Percentiles rank a stretch among this genome's conserved stretches.
Evolutionary conservation across 2,113 vertebrate genomes (phyloP).

Genomic region (Holacanthus passer): DNA sequence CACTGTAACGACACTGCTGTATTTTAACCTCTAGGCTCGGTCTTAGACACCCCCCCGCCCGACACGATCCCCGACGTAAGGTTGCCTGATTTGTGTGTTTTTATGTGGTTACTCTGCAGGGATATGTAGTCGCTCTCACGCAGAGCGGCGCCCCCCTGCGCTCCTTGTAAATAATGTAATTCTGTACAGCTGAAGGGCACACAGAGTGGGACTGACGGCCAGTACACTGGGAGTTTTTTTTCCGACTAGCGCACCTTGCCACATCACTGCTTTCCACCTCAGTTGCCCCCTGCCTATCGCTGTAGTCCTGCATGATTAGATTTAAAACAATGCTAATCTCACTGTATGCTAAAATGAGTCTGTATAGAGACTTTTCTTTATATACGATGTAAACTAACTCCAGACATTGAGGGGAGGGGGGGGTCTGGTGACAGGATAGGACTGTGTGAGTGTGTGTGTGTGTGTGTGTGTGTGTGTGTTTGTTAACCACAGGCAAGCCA

Average conservation of each 20-base stretch:
- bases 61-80: conserved; percentile 42
- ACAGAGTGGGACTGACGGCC: conserved; percentile 93
- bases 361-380: conserved; percentile 81
- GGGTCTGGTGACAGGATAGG: conserved; percentile 60
- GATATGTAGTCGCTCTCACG: conserved; percentile 50
- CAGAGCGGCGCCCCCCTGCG: conserved; percentile 45
- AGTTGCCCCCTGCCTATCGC: conserved; percentile 89
- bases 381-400: conserved; percentile 77
- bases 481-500: conserved; percentile 45
- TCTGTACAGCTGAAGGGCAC: conserved; percentile 89
- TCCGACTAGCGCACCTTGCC: conserved; percentile 87
- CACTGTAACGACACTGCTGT: conserved; percentile 67
- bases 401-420: conserved; percentile 47
- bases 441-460: conserved; percentile 17
- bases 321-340: conserved; percentile 80
- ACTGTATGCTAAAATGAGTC: conserved; percentile 82
- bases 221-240: conserved; percentile 87
- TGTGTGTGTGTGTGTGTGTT: conserved; percentile 7
- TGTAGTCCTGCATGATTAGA: conserved; percentile 92
- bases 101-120: conserved; percentile 69
- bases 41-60: conserved; percentile 30
- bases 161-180: conserved; percentile 88
- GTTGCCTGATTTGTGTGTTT: conserved; percentile 74
- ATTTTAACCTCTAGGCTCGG: conserved; percentile 51
- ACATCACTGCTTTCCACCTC: conserved; percentile 83